A percentile compares a stretch with the other conserved stretches of the same genome.
Conservation (phyloP, 30 jellyfish, hydroid and myxozoan species). For the Turritopsis dohrnii region DNA sequence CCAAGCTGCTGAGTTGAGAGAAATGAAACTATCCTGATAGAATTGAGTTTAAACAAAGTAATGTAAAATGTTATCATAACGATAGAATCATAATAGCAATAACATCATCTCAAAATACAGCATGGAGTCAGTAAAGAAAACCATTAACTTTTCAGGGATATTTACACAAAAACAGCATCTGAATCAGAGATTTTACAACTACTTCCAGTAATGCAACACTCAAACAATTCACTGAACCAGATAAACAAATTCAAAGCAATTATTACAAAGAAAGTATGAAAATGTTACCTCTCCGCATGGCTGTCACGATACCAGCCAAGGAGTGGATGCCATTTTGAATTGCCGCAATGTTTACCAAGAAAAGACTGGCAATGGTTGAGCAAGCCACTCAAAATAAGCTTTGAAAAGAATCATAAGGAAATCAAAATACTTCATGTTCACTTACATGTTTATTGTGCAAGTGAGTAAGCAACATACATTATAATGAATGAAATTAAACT, state of each 20-base stretch:
- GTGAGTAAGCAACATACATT: too few species aligned
- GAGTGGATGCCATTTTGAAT: conserved; percentile 91
- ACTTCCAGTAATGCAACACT: too few species aligned
- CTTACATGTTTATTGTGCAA: neutral
- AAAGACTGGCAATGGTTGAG: conserved; percentile 60
- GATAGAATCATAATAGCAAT: too few species aligned
- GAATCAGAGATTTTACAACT: too few species aligned
- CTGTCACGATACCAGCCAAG: conserved; percentile 91
- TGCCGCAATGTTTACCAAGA: conserved; percentile 63
- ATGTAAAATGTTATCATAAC: neutral
- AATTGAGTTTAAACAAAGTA: neutral
- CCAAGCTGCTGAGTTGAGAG: too few species aligned
- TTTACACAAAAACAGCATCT: too few species aligned
- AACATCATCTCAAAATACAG: too few species aligned
- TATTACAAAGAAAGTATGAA: neutral
- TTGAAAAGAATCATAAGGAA: neutral
- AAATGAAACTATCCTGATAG: too few species aligned
- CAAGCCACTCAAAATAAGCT: conserved; percentile 51
- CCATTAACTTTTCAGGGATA: too few species aligned
- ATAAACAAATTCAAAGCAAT: neutral
- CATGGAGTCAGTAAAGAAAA: too few species aligned
- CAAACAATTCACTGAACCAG: neutral
- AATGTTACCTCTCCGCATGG: conserved; percentile 40
- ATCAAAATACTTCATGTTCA: neutral
- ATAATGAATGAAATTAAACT: too few species aligned